Percentiles rank a stretch among this genome's conserved stretches.
Evolutionary conservation across 92 coral and sea anemone genomes (phyloP).

Genomic region (Desmophyllum pertusum): DNA sequence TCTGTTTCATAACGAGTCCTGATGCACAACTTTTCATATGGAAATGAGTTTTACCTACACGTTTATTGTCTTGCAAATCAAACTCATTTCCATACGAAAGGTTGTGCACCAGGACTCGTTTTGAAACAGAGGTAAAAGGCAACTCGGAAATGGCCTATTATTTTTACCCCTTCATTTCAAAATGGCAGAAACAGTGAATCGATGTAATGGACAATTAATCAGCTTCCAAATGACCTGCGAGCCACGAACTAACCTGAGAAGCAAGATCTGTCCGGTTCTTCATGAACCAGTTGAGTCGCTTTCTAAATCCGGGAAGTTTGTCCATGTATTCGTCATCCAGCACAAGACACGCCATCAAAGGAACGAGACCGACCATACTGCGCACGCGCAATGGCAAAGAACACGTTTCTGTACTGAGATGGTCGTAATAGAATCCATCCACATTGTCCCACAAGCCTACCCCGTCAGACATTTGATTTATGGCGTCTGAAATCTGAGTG

Average conservation of each 20-base stretch:
- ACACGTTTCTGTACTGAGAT: slow-evolving; percentile 54
- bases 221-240: neutral
- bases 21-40: no score
- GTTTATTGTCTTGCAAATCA: no score
- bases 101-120: no score
- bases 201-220: no score
- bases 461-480: slow-evolving; percentile 92
- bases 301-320: slow-evolving; percentile 92
- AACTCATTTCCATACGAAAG: no score
- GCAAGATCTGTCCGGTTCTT: slow-evolving; percentile 87
- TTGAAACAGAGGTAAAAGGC: no score
- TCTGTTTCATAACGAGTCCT: no score
- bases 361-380: slow-evolving; percentile 95
- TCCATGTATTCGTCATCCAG: slow-evolving; percentile 89
- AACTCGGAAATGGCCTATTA: no score
- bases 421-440: slow-evolving; percentile 98
- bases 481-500: slow-evolving; percentile 95
- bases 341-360: slow-evolving; percentile 91
- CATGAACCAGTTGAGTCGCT: slow-evolving; percentile 93
- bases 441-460: slow-evolving; percentile 95
- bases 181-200: no score
- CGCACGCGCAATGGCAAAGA: slow-evolving; percentile 91
- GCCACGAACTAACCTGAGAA: slow-evolving; percentile 74
- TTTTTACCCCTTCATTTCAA: no score
- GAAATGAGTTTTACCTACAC: no score